These are phyloP conservation scores for Cyanocitta stelleri DNA, from an alignment of 2,113 vertebrate genomes.

Conservation along the genomic window DNA sequence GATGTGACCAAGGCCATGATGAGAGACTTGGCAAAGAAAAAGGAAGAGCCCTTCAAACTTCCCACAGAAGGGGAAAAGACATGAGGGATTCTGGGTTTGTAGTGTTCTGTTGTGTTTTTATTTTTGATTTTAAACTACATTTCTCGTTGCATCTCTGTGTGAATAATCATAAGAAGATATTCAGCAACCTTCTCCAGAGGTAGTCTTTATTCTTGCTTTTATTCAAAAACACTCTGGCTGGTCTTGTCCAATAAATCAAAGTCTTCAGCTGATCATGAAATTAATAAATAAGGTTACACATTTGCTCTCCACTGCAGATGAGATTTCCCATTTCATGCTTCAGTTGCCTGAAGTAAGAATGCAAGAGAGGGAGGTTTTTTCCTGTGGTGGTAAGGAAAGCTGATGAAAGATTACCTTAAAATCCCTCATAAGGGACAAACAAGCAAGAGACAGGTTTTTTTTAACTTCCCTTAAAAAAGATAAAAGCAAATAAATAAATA, in stretches of 20 bases:
- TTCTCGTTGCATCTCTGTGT: not conserved
- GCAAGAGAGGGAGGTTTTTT: not conserved
- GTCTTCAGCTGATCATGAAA: not conserved
- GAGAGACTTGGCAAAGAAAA: not conserved
- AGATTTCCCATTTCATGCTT: conserved; percentile 74
- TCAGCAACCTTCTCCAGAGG: not conserved
- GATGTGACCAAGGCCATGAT: not conserved
- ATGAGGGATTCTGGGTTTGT: not conserved
- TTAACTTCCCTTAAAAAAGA: not conserved
- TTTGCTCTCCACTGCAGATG: conserved; percentile 39
- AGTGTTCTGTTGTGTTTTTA: not conserved
- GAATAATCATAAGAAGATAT: not conserved
- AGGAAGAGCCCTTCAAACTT: not conserved
- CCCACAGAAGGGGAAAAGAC: not conserved
- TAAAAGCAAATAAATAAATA: conserved; percentile 1
- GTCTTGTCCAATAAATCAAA: not conserved
- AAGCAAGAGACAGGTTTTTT: not conserved
- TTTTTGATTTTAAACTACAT: not conserved
- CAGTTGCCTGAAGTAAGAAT: conserved; percentile 54
- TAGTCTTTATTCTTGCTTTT: not conserved
- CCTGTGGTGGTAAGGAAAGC: conserved; percentile 18
- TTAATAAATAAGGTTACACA: conserved; percentile 63
- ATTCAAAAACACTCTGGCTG: not conserved
- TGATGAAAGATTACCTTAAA: conserved; percentile 65
- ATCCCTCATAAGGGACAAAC: conserved; percentile 34